These are phyloP conservation scores for Varecia variegata DNA, from an alignment of 2,797 vertebrate species.

Conservation along the genomic window DNA sequence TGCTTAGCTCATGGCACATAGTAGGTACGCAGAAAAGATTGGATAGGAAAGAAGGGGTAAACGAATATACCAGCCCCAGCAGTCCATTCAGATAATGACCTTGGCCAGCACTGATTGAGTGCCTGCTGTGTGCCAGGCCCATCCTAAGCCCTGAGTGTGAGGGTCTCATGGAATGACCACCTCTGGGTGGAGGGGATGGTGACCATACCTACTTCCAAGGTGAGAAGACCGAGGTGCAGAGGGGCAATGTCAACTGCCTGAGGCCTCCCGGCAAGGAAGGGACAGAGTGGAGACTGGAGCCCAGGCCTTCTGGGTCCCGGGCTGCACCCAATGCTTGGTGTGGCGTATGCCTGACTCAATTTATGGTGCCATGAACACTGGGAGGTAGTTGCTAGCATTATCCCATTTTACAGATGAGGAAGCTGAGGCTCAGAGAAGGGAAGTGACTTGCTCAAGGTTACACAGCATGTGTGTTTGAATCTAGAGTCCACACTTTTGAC, in stretches of 20 bases:
- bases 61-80: neutral
- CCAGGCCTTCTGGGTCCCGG: neutral
- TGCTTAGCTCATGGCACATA: rapidly evolving
- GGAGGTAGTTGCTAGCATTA: neutral
- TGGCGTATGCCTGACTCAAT: neutral
- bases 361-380: neutral
- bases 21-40: neutral
- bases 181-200: neutral
- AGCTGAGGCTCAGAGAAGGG: neutral
- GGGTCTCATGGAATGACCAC: neutral
- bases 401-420: neutral
- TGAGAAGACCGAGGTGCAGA: neutral
- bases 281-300: neutral
- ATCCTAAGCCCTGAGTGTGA: rapidly evolving
- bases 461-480: neutral
- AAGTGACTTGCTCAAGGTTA: neutral
- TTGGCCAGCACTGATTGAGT: neutral
- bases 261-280: neutral
- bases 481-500: neutral
- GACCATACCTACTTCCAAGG: neutral
- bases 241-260: rapidly evolving
- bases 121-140: neutral
- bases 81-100: neutral
- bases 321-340: neutral
- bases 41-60: neutral